A percentile compares a stretch with the other conserved stretches of the same genome.
These are phyloP conservation scores for Montipora capitata DNA, from an alignment of 92 coral and sea anemone genomes.

Conservation along the genomic window DNA sequence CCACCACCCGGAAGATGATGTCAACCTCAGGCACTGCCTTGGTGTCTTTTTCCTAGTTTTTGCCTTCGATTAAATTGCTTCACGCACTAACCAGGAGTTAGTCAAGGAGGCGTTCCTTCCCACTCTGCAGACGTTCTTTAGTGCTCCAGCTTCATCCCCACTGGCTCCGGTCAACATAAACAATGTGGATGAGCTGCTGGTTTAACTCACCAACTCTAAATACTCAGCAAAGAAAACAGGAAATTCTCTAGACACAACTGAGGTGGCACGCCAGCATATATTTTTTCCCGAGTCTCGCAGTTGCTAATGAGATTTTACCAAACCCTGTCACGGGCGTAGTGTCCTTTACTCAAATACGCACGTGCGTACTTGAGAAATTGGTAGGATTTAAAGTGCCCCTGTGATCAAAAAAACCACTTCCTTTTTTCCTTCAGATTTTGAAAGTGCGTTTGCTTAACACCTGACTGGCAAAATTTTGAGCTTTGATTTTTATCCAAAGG, in stretches of 20 bases:
- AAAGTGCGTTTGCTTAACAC: no score
- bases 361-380: no score
- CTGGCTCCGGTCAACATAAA: constrained; percentile 87
- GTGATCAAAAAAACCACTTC: no score
- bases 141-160: constrained; percentile 93
- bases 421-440: no score
- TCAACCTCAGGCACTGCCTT: constrained; percentile 86
- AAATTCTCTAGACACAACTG: constrained; percentile 58
- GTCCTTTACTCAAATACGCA: no score
- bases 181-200: constrained; percentile 90
- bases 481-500: no score
- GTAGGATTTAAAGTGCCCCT: no score
- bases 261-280: constrained; percentile 83
- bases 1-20: constrained; percentile 91
- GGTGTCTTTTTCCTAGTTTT: constrained; percentile 92
- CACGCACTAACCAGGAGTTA: constrained; percentile 86
- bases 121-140: constrained; percentile 88
- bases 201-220: constrained; percentile 84
- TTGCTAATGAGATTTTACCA: constrained; percentile 94
- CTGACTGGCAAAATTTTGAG: no score
- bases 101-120: constrained; percentile 94
- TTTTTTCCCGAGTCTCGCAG: constrained; percentile 88
- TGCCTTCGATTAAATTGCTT: constrained; percentile 78
- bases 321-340: constrained; percentile 38
- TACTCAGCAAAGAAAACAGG: constrained; percentile 54